Conservation (phyloP, 2,113 vertebrate genomes). For the Condylura cristata region DNA sequence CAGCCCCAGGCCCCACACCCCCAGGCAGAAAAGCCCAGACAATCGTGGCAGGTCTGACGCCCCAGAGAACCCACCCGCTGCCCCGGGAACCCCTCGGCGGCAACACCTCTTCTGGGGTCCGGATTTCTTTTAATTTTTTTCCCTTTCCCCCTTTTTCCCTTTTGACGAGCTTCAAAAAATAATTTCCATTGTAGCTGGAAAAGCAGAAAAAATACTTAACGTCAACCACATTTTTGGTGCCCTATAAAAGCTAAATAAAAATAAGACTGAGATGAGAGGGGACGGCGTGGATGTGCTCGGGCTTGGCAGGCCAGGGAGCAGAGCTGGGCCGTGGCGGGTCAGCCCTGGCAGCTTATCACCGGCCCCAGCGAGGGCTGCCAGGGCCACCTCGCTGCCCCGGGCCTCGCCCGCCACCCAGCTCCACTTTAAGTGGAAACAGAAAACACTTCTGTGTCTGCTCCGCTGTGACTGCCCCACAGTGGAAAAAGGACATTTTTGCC, state of each 20-base stretch:
- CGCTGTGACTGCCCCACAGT: slow-evolving; percentile 62
- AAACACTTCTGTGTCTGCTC: slow-evolving; percentile 68
- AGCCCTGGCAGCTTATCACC: neutral
- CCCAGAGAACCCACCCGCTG: fast-evolving
- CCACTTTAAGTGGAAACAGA: slow-evolving; percentile 76
- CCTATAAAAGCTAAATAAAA: slow-evolving; percentile 83
- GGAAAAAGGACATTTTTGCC: slow-evolving; percentile 70
- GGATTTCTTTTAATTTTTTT: slow-evolving; percentile 6
- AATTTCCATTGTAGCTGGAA: slow-evolving; percentile 64
- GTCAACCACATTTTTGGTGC: slow-evolving; percentile 56
- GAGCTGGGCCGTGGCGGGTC: neutral
- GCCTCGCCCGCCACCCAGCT: slow-evolving; percentile 58
- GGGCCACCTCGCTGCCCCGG: fast-evolving
- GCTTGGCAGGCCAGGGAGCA: neutral
- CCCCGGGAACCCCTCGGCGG: neutral
- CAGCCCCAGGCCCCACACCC: neutral
- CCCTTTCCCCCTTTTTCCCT: neutral
- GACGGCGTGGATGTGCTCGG: neutral
- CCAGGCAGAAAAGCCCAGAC: neutral
- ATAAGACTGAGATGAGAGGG: slow-evolving; percentile 72
- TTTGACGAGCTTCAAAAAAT: slow-evolving; percentile 42
- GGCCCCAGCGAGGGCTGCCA: too few relatives aligned
- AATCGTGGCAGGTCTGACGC: fast-evolving
- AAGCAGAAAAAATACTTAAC: slow-evolving; percentile 53
- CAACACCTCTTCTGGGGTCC: neutral